These are phyloP conservation scores for Halisarca cf. caerulea DNA, from an alignment of 37 sponge, comb jelly and placozoan genomes.

Conservation along the genomic window DNA sequence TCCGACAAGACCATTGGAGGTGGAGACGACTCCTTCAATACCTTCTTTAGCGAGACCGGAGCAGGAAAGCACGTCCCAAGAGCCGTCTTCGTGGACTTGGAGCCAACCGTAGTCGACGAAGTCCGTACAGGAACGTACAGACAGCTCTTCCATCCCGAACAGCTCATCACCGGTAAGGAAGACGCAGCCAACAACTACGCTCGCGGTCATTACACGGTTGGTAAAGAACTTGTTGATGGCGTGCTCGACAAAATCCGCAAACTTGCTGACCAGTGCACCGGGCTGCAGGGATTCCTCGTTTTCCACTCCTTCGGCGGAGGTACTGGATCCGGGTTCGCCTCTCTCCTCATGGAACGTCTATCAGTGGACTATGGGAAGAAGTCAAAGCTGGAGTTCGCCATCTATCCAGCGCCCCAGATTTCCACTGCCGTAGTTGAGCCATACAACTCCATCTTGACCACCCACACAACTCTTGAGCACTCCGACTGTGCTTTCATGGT, in stretches of 20 bases:
- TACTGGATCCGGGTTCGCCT: slow-evolving; percentile 96
- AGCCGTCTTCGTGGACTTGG: slow-evolving; percentile 93
- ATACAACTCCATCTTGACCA: slow-evolving; percentile 98
- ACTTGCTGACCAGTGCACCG: slow-evolving; percentile 84
- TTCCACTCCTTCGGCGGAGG: slow-evolving; percentile 99
- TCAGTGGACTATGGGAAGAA: slow-evolving; percentile 99
- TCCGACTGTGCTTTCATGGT: slow-evolving; percentile 99
- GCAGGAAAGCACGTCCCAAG: slow-evolving; percentile 95
- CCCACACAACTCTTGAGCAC: slow-evolving; percentile 98
- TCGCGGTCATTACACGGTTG: slow-evolving; percentile 90
- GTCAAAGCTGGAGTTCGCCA: slow-evolving; percentile 94
- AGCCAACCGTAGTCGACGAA: slow-evolving; percentile 98
- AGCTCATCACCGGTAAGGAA: slow-evolving; percentile 88
- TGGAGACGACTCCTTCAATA: slow-evolving; percentile 95
- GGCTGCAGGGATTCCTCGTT: slow-evolving; percentile 75
- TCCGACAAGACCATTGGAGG: slow-evolving; percentile 97
- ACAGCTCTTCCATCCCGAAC: slow-evolving; percentile 90
- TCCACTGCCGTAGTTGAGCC: slow-evolving; percentile 98
- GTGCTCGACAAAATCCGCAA: slow-evolving; percentile 79
- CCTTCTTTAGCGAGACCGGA: slow-evolving; percentile 96
- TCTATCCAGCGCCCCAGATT: slow-evolving; percentile 97
- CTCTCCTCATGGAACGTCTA: slow-evolving; percentile 92
- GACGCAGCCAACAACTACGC: slow-evolving; percentile 96
- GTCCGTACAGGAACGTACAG: slow-evolving; percentile 86
- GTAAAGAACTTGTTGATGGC: slow-evolving; percentile 72